These are phyloP conservation scores for Squalus acanthias DNA, from an alignment of 2,797 vertebrate species.

Conservation along the genomic window DNA sequence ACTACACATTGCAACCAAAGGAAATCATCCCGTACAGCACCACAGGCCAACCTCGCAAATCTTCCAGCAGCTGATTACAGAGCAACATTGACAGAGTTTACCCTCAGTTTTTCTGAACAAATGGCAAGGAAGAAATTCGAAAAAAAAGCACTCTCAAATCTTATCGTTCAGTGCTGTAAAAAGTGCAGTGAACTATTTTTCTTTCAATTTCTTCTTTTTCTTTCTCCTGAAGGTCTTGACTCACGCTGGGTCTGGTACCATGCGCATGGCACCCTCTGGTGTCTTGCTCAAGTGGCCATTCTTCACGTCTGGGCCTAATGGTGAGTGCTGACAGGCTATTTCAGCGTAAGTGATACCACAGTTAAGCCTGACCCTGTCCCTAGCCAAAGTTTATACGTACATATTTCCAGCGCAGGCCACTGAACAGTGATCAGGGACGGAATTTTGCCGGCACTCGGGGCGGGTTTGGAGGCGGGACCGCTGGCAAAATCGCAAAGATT, in stretches of 20 bases:
- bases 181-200: neutral
- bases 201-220: neutral
- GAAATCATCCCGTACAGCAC: neutral
- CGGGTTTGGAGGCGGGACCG: too few relatives aligned
- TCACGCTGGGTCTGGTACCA: neutral
- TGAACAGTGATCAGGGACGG: neutral
- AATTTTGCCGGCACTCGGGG: too few relatives aligned
- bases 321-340: neutral
- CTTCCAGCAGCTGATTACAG: neutral
- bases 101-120: neutral
- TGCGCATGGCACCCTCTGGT: neutral
- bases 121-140: neutral
- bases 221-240: neutral
- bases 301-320: neutral
- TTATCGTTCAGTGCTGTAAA: neutral
- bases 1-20: neutral
- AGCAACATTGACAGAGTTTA: neutral
- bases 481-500: too few relatives aligned
- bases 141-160: neutral
- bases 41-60: neutral
- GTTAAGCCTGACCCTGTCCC: neutral
- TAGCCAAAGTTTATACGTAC: neutral
- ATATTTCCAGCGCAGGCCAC: neutral
- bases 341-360: neutral
- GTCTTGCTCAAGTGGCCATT: neutral